Conservation (phyloP, 1,140 invertebrate genomes). For the Nasonia vitripennis region DNA sequence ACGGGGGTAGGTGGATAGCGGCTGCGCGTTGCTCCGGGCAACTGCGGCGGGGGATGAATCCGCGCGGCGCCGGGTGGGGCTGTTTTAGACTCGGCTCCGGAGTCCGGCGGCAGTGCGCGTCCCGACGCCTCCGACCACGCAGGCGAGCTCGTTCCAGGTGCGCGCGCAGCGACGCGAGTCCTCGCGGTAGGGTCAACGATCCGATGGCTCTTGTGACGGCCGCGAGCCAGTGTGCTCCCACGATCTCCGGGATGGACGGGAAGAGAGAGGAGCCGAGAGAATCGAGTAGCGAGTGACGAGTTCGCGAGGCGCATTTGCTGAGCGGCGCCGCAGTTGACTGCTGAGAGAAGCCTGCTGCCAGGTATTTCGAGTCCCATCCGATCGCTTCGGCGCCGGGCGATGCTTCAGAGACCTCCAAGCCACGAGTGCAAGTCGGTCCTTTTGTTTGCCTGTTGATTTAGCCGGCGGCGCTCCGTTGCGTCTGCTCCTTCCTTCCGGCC, state of each 20-base stretch:
- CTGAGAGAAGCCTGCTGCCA: no score
- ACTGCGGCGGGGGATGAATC: constrained; percentile 68
- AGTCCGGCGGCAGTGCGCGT: constrained; percentile 62
- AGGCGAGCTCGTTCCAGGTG: constrained; percentile 12
- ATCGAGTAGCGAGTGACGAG: no score
- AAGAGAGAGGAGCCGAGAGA: no score
- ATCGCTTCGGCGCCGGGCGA: not conserved
- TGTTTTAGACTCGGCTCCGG: constrained; percentile 55
- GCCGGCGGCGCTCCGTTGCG: not conserved
- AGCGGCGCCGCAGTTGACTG: no score
- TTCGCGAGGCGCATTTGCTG: no score
- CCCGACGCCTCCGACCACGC: constrained; percentile 66
- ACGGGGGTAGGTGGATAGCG: no score
- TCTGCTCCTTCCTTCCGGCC: not conserved
- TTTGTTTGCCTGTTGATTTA: constrained; percentile 20
- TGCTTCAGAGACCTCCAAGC: not conserved
- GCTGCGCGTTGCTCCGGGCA: constrained; percentile 66
- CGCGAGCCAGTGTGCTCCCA: no score
- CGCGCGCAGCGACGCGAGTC: not conserved
- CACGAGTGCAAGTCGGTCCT: no score
- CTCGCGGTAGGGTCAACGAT: not conserved
- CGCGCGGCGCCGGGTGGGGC: constrained; percentile 70
- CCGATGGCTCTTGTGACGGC: no score
- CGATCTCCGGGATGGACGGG: no score
- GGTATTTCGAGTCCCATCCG: not conserved